These are phyloP conservation scores for Vipera latastei DNA, from an alignment of 2,797 vertebrate genomes.

Conservation along the genomic window DNA sequence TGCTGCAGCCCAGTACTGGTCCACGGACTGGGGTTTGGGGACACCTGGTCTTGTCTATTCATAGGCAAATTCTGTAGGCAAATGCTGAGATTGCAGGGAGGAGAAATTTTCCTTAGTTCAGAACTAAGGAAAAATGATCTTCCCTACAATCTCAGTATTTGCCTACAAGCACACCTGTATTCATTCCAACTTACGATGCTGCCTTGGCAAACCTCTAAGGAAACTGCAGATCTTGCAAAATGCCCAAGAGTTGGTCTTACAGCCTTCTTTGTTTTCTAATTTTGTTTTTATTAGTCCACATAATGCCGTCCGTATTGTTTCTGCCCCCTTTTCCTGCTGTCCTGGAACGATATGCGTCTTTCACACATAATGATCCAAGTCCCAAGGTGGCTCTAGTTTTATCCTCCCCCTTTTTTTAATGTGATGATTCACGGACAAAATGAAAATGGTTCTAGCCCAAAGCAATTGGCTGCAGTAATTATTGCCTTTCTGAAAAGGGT, in stretches of 20 bases:
- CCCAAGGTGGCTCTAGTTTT: constrained; percentile 28
- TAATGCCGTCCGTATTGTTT: constrained; percentile 24
- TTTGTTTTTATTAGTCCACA: constrained; percentile 45
- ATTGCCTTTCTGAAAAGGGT: constrained; percentile 39
- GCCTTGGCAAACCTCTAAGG: constrained; percentile 7
- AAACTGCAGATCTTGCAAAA: constrained; percentile 49
- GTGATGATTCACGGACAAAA: constrained; percentile 42
- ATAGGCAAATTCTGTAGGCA: background rate
- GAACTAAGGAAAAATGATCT: background rate
- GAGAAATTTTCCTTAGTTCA: background rate
- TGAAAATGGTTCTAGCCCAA: constrained; percentile 35
- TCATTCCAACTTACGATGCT: background rate
- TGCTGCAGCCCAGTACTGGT: too few species aligned
- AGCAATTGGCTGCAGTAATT: constrained; percentile 48
- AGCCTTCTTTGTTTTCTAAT: background rate
- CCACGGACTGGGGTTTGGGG: too few species aligned
- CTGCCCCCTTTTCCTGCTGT: constrained; percentile 47
- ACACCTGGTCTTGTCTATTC: background rate
- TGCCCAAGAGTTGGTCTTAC: constrained; percentile 19
- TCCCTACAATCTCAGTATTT: background rate
- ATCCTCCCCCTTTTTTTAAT: background rate
- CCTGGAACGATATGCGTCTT: constrained; percentile 17
- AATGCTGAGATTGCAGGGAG: background rate
- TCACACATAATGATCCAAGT: constrained; percentile 29
- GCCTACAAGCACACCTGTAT: background rate